Conservation (phyloP, 1,140 invertebrate species). For the Triops longicaudatus region DNA sequence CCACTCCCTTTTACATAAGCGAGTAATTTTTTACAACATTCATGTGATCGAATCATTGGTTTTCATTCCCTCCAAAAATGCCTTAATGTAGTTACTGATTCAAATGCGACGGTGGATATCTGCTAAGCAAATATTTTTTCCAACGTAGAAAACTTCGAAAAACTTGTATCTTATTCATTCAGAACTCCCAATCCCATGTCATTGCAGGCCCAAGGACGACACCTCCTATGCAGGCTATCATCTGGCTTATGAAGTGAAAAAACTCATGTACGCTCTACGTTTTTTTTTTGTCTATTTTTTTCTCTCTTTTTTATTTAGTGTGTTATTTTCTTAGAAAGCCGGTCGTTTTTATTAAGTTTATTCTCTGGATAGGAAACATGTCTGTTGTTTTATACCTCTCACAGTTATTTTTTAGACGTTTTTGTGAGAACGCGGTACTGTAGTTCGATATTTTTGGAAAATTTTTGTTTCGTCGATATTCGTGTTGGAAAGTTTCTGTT, state of each 20-base stretch:
- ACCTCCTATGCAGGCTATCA: slow-evolving; percentile 88
- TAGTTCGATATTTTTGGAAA: neutral
- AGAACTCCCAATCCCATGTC: slow-evolving; percentile 24
- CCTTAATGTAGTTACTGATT: neutral
- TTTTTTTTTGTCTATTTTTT: slow-evolving; percentile 31
- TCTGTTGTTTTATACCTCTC: neutral
- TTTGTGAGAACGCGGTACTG: neutral
- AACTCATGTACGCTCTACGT: slow-evolving; percentile 85
- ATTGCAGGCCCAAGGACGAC: slow-evolving; percentile 64
- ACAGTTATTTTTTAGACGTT: neutral
- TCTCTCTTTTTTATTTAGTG: neutral
- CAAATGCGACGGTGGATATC: neutral
- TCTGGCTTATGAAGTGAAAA: slow-evolving; percentile 98
- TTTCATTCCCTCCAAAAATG: neutral
- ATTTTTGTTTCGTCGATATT: neutral
- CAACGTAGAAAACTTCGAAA: neutral
- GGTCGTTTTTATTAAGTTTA: slow-evolving; percentile 22
- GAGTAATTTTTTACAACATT: neutral
- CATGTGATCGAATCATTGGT: neutral
- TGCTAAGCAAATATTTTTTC: neutral
- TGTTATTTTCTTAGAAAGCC: slow-evolving; percentile 20
- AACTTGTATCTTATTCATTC: neutral
- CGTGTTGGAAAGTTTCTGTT: neutral
- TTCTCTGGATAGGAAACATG: neutral
- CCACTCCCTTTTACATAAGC: neutral